A percentile compares a stretch with the other conserved stretches of the same genome.
Evolutionary conservation across 1,140 invertebrate species (phyloP).

Genomic region (Atta texana): DNA sequence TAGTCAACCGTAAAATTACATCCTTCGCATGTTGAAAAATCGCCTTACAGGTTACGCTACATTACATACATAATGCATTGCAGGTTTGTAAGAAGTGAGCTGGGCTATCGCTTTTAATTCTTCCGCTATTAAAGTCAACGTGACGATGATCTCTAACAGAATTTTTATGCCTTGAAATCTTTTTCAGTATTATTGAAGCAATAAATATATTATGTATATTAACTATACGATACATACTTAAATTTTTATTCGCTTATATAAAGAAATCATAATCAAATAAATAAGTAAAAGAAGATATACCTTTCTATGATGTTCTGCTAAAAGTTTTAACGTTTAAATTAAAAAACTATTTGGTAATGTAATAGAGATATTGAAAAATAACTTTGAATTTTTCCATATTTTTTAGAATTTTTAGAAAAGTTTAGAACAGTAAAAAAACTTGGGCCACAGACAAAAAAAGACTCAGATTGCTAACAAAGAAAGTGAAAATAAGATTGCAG

Average conservation of each 20-base stretch:
- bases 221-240: too few relatives aligned
- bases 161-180: not conserved
- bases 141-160: not conserved
- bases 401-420: too few relatives aligned
- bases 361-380: too few relatives aligned
- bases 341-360: too few relatives aligned
- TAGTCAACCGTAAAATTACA: slow-evolving; percentile 59
- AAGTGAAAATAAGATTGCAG: too few relatives aligned
- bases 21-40: slow-evolving; percentile 33
- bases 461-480: too few relatives aligned
- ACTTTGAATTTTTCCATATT: too few relatives aligned
- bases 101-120: slow-evolving; percentile 40
- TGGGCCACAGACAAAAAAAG: too few relatives aligned
- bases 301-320: too few relatives aligned
- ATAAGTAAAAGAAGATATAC: not conserved
- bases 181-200: not conserved
- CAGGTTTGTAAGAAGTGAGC: slow-evolving; percentile 30
- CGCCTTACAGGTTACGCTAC: slow-evolving; percentile 40
- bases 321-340: too few relatives aligned
- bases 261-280: not conserved
- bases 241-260: not conserved
- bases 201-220: not conserved
- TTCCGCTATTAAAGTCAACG: slow-evolving; percentile 39
- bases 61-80: slow-evolving; percentile 47
- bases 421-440: too few relatives aligned